These are phyloP conservation scores for Thalassarche chlororhynchos DNA, from an alignment of 2,113 vertebrate species.

Conservation along the genomic window DNA sequence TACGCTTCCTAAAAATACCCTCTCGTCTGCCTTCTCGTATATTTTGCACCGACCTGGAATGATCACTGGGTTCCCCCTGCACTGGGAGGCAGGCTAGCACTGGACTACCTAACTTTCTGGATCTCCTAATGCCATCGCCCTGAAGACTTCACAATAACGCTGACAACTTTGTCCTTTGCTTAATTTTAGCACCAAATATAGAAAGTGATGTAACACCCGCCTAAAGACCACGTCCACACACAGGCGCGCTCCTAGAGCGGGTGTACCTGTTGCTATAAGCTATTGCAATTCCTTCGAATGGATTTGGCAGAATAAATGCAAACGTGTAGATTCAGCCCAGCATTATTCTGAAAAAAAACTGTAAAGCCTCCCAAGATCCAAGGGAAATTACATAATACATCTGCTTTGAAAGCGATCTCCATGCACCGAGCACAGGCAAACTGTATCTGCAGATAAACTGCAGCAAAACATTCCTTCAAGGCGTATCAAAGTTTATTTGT, in stretches of 20 bases:
- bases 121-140: background rate
- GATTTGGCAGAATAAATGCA: background rate
- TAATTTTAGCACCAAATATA: background rate
- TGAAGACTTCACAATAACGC: background rate
- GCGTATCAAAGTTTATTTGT: slow-evolving; percentile 22
- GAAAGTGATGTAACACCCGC: background rate
- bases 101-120: background rate
- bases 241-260: background rate
- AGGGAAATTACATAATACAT: background rate
- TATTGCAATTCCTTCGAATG: background rate
- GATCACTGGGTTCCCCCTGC: slow-evolving; percentile 35
- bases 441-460: slow-evolving; percentile 1
- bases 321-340: background rate
- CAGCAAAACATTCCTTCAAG: background rate
- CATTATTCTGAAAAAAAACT: background rate
- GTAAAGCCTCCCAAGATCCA: background rate
- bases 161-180: background rate
- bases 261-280: slow-evolving; percentile 65
- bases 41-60: slow-evolving; percentile 52
- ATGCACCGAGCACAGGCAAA: background rate
- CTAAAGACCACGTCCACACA: background rate
- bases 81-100: slow-evolving; percentile 24
- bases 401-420: background rate
- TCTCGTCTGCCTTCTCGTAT: slow-evolving; percentile 50
- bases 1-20: slow-evolving; percentile 71